Evolutionary conservation across 2,888 invertebrate species (phyloP).

Genomic region (Tachina fera): DNA sequence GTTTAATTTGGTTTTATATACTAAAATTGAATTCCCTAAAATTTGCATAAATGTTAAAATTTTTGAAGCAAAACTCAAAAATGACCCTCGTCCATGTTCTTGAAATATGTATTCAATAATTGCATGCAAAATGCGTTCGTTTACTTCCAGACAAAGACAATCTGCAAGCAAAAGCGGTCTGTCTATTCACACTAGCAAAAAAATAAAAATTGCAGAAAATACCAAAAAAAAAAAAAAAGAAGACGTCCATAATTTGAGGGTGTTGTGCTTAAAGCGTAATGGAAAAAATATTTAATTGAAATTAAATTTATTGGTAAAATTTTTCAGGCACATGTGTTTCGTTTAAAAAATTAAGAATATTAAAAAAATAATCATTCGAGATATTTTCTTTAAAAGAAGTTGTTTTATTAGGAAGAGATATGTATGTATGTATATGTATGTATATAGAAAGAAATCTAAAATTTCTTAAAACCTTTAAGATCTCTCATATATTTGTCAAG

Average conservation of each 20-base stretch:
- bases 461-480: too few species aligned
- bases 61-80: neutral
- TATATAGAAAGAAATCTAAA: too few species aligned
- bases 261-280: neutral
- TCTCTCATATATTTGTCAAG: too few species aligned
- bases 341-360: too few species aligned
- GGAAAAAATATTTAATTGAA: neutral
- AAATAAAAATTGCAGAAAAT: neutral
- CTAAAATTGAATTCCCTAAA: neutral
- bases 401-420: too few species aligned
- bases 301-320: too few species aligned
- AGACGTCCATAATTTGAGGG: neutral
- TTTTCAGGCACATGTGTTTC: too few species aligned
- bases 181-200: neutral
- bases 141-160: neutral
- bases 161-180: neutral
- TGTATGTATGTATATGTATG: too few species aligned
- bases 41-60: neutral
- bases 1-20: neutral
- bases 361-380: too few species aligned
- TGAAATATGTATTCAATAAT: neutral
- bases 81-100: constrained; percentile 4
- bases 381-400: too few species aligned
- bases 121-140: neutral
- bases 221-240: neutral